These are phyloP conservation scores for Heliconius eleuchia DNA, from an alignment of 1,140 invertebrate genomes.

Conservation along the genomic window DNA sequence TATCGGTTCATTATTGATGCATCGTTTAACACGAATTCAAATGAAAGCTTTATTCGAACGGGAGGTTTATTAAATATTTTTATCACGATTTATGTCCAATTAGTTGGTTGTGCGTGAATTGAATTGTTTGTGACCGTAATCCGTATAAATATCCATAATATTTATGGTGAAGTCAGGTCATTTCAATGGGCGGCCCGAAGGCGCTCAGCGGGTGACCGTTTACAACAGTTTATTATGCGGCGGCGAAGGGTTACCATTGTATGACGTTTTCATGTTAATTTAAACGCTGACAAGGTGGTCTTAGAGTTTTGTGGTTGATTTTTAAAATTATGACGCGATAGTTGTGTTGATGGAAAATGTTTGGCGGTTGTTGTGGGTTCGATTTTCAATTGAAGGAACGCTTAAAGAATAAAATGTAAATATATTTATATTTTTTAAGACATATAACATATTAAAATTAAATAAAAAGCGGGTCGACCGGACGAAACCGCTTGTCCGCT, in stretches of 20 bases:
- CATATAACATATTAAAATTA: neutral
- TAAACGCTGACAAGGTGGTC: constrained; percentile 77
- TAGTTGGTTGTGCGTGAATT: constrained; percentile 76
- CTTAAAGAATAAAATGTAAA: neutral
- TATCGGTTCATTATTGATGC: constrained; percentile 62
- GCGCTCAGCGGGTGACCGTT: constrained; percentile 62
- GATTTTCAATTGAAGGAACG: neutral
- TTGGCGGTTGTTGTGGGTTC: neutral
- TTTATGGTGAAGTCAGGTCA: constrained; percentile 75
- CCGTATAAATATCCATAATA: constrained; percentile 78
- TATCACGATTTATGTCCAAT: constrained; percentile 78
- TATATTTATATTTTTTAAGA: neutral
- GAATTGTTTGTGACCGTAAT: constrained; percentile 78
- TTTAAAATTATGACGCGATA: neutral
- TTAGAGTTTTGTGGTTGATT: constrained; percentile 5
- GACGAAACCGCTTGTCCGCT: too few species aligned
- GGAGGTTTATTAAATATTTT: constrained; percentile 76
- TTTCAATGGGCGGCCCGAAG: constrained; percentile 67
- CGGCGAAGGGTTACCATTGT: constrained; percentile 75
- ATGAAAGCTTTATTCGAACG: constrained; percentile 64
- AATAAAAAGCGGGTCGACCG: too few species aligned
- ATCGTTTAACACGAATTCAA: constrained; percentile 65
- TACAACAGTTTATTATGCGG: constrained; percentile 63
- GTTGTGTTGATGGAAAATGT: neutral
- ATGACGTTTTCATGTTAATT: constrained; percentile 78